Evolutionary conservation across 2,888 invertebrate species (phyloP), one percentile per base, ranked within the genome.

Genomic region (Onchidella celtica): DNA sequence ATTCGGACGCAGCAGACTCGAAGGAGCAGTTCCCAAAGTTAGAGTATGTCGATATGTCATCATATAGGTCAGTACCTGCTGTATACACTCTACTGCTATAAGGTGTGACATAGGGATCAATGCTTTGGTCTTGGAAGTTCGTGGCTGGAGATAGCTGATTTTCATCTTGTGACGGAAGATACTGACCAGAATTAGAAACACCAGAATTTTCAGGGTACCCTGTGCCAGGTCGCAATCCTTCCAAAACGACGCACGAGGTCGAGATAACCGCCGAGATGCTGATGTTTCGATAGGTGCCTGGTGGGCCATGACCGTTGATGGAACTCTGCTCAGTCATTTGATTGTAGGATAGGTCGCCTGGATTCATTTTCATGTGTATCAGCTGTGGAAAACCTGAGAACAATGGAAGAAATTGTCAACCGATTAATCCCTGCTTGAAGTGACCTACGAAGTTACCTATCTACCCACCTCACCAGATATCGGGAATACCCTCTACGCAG

Each of bases 201-300:
- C 47, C 47, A 47, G 6, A 17, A 11, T 6, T 6, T 11, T 57
- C 29, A 73, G 57, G 59, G 47, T 59, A 32, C n/a, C 61, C 61
- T 1, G 73, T 14, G n/a, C 9, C 55, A 32, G 70, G 72, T 40
- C 68, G 38, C 9, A 47, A 47, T 38, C 82, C 83, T n/a, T 85
- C 81, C 14, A 84, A 65, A n/a, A 85, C 61, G 29, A 81, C 76
- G 59, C 84, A 84, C 0, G 85, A 85, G 17, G 84, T 81, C 21
- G 85, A 85, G 9, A 85, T 76, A 17, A 85, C 77, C 27, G 85
- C 74, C n/a, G 85, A 84, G 14, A 85, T 85, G 63, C 83, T 85
- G 74, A 85, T 82, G 40, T 59, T 69, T 59, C 21, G 63, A 38
- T 75, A n/a, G 9, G n/a, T 70, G 74, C 57, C 59, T 3, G 59